Evolutionary conservation across 2,888 invertebrate genomes (phyloP).

Genomic region (Adineta ricciae): DNA sequence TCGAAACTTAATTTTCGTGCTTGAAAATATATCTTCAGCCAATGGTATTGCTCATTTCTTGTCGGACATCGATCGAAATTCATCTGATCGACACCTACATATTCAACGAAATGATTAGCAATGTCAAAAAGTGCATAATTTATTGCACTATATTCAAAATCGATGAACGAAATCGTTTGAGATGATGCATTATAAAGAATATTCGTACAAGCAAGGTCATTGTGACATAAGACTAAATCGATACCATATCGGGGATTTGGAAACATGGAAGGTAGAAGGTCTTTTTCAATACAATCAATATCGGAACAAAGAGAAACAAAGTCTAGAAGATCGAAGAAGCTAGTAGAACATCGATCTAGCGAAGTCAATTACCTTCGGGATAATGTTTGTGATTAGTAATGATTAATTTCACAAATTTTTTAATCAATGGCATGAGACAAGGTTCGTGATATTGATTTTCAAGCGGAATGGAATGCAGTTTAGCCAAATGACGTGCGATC

Average conservation of each 20-base stretch:
- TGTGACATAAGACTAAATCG: constrained; percentile 30
- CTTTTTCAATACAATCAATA: background rate
- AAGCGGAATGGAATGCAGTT: background rate
- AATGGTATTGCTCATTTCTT: constrained; percentile 24
- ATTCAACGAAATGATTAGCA: constrained; percentile 34
- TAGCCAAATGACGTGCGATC: background rate
- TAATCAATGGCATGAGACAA: background rate
- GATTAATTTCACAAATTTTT: background rate
- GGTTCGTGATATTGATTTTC: background rate
- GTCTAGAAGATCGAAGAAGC: background rate
- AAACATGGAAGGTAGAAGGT: background rate
- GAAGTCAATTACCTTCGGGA: background rate
- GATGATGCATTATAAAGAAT: constrained; percentile 25
- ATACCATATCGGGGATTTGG: background rate
- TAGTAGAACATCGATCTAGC: background rate
- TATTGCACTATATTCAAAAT: constrained; percentile 29
- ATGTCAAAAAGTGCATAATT: constrained; percentile 32
- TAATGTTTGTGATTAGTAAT: background rate
- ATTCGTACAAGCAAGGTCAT: constrained; percentile 29
- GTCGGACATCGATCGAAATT: constrained; percentile 27
- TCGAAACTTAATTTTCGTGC: background rate
- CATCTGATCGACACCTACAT: constrained; percentile 25
- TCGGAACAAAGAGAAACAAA: background rate
- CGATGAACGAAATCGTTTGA: constrained; percentile 27
- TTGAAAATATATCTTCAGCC: constrained; percentile 24